Conservation (phyloP, 2,113 vertebrate species). For the Mesembrinibis cayennensis region DNA sequence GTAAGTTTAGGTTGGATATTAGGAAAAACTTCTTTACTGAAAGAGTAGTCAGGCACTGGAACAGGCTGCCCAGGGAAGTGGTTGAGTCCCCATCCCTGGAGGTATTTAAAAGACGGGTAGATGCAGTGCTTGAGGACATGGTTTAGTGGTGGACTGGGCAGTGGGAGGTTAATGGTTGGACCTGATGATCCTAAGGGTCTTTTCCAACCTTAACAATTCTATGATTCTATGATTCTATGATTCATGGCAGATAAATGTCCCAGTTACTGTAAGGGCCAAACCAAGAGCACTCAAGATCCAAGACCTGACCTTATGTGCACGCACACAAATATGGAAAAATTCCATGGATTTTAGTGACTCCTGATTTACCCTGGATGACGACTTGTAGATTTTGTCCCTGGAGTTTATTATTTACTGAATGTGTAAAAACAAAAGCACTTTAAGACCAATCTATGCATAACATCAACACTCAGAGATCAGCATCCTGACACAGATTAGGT, state of each 20-base stretch:
- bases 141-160: too few species aligned
- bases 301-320: not conserved
- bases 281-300: not conserved
- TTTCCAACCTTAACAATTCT: too few species aligned
- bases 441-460: not conserved
- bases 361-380: not conserved
- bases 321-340: not conserved
- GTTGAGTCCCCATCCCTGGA: too few species aligned
- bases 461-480: not conserved
- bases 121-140: too few species aligned
- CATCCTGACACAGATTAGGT: not conserved
- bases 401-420: not conserved
- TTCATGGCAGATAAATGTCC: not conserved
- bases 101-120: too few species aligned
- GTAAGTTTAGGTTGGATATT: too few species aligned
- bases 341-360: not conserved
- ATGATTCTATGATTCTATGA: too few species aligned
- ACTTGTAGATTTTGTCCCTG: not conserved
- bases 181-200: too few species aligned
- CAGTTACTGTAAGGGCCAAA: not conserved
- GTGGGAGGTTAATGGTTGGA: too few species aligned
- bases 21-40: too few species aligned
- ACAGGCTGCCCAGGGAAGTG: too few species aligned
- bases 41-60: too few species aligned
- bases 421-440: not conserved